Percentiles rank a stretch among this genome's conserved stretches.
Evolutionary conservation across 2,113 vertebrate species (phyloP).

Genomic region (Thamnaconus septentrionalis): DNA sequence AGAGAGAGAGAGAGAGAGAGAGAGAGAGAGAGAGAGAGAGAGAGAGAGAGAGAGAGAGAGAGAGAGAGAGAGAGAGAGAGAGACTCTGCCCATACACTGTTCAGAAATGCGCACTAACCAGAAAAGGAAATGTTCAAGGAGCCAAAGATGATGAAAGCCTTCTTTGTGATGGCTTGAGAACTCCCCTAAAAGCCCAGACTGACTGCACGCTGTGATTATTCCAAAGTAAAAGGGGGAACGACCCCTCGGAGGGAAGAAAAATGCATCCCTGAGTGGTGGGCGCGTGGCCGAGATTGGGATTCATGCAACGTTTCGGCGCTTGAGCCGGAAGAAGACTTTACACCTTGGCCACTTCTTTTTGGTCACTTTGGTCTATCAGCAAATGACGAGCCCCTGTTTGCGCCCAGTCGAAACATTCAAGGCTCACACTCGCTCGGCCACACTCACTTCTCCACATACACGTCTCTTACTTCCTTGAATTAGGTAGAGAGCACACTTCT

Average conservation of each 20-base stretch:
- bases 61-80: too few species aligned
- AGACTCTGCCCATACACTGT: neutral
- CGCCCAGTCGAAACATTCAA: too few species aligned
- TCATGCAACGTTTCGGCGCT: neutral
- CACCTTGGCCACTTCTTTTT: neutral
- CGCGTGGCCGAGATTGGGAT: neutral
- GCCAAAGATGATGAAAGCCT: slow-evolving; percentile 31
- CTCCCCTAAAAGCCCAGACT: slow-evolving; percentile 20
- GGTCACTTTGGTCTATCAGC: neutral
- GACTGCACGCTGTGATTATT: slow-evolving; percentile 17
- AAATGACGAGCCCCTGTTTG: neutral
- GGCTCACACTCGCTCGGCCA: too few species aligned
- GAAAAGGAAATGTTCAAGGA: neutral
- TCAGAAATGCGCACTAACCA: slow-evolving; percentile 3
- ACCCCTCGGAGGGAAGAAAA: slow-evolving; percentile 2
- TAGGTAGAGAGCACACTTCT: too few species aligned
- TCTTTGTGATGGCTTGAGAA: slow-evolving; percentile 3
- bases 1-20: too few species aligned
- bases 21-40: too few species aligned
- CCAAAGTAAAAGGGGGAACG: slow-evolving; percentile 10
- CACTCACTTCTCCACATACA: too few species aligned
- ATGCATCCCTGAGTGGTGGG: neutral
- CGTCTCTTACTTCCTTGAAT: too few species aligned
- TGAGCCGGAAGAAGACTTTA: neutral
- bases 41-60: too few species aligned